A percentile compares a stretch with the other conserved stretches of the same genome.
Conservation (phyloP, 1,140 invertebrate species). For the Melitaea cinxia region DNA sequence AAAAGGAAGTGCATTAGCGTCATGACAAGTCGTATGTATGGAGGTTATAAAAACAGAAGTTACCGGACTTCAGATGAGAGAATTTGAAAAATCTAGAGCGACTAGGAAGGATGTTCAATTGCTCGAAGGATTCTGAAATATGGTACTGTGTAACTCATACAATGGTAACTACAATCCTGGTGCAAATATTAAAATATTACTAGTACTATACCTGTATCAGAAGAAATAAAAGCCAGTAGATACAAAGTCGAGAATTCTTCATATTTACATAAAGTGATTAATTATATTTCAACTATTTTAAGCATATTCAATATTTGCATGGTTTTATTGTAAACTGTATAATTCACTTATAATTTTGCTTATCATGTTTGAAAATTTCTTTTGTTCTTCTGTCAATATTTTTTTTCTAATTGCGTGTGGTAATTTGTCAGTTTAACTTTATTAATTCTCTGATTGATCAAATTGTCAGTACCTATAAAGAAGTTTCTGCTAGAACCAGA, state of each 20-base stretch:
- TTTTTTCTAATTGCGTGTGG: neutral
- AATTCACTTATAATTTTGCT: slow-evolving; percentile 53
- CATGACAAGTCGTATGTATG: no score
- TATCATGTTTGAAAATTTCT: slow-evolving; percentile 54
- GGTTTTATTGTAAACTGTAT: slow-evolving; percentile 32
- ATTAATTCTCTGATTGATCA: slow-evolving; percentile 10
- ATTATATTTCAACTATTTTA: slow-evolving; percentile 11
- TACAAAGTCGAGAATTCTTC: slow-evolving; percentile 46
- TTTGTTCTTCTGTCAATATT: slow-evolving; percentile 41
- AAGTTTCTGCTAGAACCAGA: neutral
- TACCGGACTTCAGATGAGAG: no score
- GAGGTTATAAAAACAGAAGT: no score
- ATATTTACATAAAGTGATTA: slow-evolving; percentile 49
- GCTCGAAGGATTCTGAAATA: no score
- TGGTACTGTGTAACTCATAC: no score
- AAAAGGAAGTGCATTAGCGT: no score
- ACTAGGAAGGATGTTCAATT: no score
- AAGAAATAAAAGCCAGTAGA: slow-evolving; percentile 58
- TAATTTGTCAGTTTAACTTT: slow-evolving; percentile 32
- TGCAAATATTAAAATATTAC: neutral
- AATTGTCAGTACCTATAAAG: neutral
- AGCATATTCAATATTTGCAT: slow-evolving; percentile 36
- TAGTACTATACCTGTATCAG: slow-evolving; percentile 54
- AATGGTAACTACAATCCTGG: neutral
- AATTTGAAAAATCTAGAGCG: no score